phyloP scores from a whole-genome alignment of 2,797 vertebrate species.

The Anolis apletophallus region DNA sequence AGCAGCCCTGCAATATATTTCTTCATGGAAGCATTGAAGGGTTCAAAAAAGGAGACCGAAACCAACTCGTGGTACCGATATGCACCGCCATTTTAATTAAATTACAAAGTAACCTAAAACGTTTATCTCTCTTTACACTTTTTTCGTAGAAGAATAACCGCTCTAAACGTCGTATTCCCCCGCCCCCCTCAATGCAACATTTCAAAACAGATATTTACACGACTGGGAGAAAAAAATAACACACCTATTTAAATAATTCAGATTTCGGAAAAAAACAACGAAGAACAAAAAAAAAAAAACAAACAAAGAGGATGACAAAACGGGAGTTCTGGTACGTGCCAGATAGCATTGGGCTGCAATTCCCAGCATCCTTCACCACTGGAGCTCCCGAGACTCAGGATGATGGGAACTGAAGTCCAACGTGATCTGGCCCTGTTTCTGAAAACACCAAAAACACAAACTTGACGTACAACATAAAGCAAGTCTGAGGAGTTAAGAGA shows the following conservation, averaged over 20 bases:
- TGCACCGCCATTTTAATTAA: slow-evolving; percentile 39
- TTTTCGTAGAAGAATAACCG: neutral
- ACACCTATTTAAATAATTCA: slow-evolving; percentile 29
- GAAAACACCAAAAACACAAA: neutral
- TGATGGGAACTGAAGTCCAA: too few relatives aligned
- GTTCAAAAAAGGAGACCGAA: neutral
- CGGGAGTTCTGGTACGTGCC: too few relatives aligned
- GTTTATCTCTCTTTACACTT: neutral
- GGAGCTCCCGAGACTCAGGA: too few relatives aligned
- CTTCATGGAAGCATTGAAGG: too few relatives aligned
- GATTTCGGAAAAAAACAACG: neutral
- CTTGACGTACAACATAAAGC: neutral
- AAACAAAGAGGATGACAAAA: neutral
- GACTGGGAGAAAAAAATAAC: neutral
- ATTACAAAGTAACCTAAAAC: slow-evolving; percentile 33
- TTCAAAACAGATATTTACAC: slow-evolving; percentile 35
- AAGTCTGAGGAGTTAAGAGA: too few relatives aligned
- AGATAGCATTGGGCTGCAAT: too few relatives aligned
- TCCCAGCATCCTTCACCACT: too few relatives aligned
- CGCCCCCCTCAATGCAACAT: slow-evolving; percentile 10
- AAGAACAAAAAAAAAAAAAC: neutral
- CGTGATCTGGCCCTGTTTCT: too few relatives aligned
- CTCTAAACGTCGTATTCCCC: neutral
- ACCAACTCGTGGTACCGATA: neutral
- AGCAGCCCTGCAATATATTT: too few relatives aligned